Conservation (phyloP, 2,797 vertebrate genomes). For the Dendrocincla fuliginosa region DNA sequence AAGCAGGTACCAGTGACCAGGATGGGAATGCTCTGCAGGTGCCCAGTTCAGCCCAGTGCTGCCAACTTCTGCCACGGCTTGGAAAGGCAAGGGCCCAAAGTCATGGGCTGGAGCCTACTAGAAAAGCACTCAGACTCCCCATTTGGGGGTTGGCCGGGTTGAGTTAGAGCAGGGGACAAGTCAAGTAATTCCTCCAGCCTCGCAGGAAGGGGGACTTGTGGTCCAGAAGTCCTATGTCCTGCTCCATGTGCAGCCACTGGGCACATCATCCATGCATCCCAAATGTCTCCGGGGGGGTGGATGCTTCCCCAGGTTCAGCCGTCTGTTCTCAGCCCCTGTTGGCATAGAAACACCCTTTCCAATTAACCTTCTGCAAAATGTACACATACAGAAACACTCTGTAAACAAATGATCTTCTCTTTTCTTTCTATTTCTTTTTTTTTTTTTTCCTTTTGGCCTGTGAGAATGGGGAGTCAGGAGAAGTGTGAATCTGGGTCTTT, state of each 20-base stretch:
- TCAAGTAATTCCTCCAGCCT: not conserved
- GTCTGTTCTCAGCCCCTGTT: conserved; percentile 33
- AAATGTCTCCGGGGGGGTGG: not conserved
- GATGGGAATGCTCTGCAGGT: not conserved
- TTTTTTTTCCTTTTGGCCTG: not conserved
- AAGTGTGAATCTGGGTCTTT: not conserved
- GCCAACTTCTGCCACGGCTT: not conserved
- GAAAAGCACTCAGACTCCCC: not conserved
- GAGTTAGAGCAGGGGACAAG: not conserved
- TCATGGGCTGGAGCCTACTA: not conserved
- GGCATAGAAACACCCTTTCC: conserved; percentile 56
- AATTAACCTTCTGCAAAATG: conserved; percentile 35
- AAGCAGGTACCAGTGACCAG: not conserved
- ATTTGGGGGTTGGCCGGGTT: not conserved
- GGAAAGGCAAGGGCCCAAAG: not conserved
- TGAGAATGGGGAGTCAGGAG: not conserved
- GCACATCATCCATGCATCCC: not conserved
- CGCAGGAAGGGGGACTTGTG: not conserved
- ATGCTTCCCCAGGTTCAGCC: not conserved
- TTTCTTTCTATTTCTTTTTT: not conserved
- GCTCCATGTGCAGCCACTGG: not conserved
- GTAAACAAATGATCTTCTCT: not conserved
- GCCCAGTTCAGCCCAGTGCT: not conserved
- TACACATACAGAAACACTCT: not conserved
- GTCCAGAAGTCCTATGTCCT: not conserved